Evolutionary conservation across 2,888 invertebrate genomes (phyloP), one percentile per base, ranked within the genome.

Genomic region (Rapana venosa): DNA sequence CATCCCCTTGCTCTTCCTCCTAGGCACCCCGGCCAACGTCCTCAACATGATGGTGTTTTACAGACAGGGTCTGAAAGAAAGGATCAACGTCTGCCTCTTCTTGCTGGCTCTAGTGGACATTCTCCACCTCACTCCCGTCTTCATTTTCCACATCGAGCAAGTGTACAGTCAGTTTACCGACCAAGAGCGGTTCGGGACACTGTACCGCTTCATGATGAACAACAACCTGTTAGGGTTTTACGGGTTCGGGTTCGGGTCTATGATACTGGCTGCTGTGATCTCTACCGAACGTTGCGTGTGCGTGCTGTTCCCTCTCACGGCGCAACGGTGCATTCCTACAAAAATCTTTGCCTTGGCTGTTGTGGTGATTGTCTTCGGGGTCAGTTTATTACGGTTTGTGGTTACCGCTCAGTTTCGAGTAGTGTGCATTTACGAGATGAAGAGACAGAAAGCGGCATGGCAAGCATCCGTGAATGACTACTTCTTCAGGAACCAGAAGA

Each of bases 341-440:
- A 89, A 85, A 36, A 35, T 66, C 6, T 66, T 70, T 30, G 47
- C 85, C 2, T 20, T 35, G 30, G 36, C 74, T 30, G 13, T 89
- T 74, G 35, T 81, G 17, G n/a, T 66, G 17, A 20, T 36, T 47
- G 47, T 84, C 8, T 15, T 84, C 5, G 36, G 35, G 30, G 35
- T 74, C 70, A 58, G 22, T 6, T 30, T 61, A 0, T n/a, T 88
- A 0, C 66, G 88, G 1, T 88, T 88, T 26, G 88, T 47, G 35
- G 88, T 88, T 36, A 88, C 88, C 5, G 83, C 66, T n/a, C 81
- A 88, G 84, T 88, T 83, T 47, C 81, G 84, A 36, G 81, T 88
- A 47, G 32, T n/a, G 26, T 88, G 88, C 26, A 22, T 83, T 20
- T 66, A 66, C 66, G 88, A 88, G 2, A 13, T 66, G 36, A 20